Base-by-base conservation (phyloP, 2,888 invertebrate species). In the Chesias legatella region DNA sequence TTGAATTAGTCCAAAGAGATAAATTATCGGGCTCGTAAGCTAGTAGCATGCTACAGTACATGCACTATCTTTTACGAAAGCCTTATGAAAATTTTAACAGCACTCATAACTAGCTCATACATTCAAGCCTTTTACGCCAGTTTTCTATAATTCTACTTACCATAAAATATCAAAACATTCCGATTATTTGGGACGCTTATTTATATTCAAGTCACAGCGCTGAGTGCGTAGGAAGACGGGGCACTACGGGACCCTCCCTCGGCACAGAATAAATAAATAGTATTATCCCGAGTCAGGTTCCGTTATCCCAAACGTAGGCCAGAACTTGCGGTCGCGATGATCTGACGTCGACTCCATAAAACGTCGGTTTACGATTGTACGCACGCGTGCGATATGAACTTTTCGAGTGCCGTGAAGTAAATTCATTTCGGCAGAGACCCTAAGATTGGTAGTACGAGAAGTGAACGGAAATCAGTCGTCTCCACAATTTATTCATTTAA, bases 241-340 rank as follows among this genome's bases (percentile, higher is more conserved):
- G 51, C 44, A 48, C 37, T 48, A 36, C 48, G 45, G 50, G 27
- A 26, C 6, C 22, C 33, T 30, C 30, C 25, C 38, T 26, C 46
- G n/a, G n/a, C n/a, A 17, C 5, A 17, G 13, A 17, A 5, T 17
- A 17, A 17, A 17, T 3, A 17, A 17, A 17, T 17, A 3, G 2
- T 17, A 5, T 3, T 17, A 17, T 17, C 5, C 13, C 5, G 13
- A 3, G 13, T 17, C 13, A 5, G 13, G 13, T 17, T 17, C 13
- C 5, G 13, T 17, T 17, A 17, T 34, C 33, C 33, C 24, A 39
- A 32, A 51, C 13, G 60, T 53, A 56, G 63, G 54, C 56, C 39
- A 45, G 47, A 53, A 56, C 53, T 58, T 53, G 52, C 55, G 60
- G 54, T 64, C 67, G 67, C 67, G 67, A 63, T 43, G 40, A 47